Evolutionary conservation across 2,888 invertebrate species (phyloP).

Genomic region (Thymelicus sylvestris): DNA sequence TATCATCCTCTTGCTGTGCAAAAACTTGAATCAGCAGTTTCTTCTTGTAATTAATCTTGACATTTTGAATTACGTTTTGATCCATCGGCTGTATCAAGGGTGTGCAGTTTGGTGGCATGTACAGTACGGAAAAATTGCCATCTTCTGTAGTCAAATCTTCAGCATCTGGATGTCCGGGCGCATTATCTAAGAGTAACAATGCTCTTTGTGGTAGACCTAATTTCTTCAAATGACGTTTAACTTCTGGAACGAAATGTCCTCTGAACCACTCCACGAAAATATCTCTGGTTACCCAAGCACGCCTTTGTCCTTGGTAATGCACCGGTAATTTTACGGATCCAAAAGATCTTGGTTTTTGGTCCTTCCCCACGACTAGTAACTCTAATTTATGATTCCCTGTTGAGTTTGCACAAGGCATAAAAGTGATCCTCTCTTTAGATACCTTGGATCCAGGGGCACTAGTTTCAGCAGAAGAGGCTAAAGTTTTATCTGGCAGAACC

Average conservation of each 20-base stretch:
- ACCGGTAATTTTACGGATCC: conserved; percentile 43
- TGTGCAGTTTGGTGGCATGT: conserved; percentile 25
- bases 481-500: conserved; percentile 40
- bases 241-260: conserved; percentile 42
- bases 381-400: no score
- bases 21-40: conserved; percentile 9
- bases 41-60: conserved; percentile 28
- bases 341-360: conserved; percentile 44
- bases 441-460: conserved; percentile 38
- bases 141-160: conserved; percentile 44
- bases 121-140: conserved; percentile 10
- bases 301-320: conserved; percentile 42
- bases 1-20: background rate
- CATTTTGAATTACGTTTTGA: conserved; percentile 24
- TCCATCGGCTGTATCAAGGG: conserved; percentile 29
- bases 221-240: conserved; percentile 43
- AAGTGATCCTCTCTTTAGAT: conserved; percentile 41
- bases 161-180: conserved; percentile 44
- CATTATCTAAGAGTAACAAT: conserved; percentile 44
- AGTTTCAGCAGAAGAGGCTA: conserved; percentile 39
- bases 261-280: conserved; percentile 44
- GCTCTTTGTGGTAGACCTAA: conserved; percentile 44
- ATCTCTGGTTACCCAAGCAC: conserved; percentile 43
- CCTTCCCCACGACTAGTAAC: conserved; percentile 34
- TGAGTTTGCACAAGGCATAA: conserved; percentile 22